Evolutionary conservation across 2,888 invertebrate species (phyloP).

Genomic region (Mongoloraphidia duomilia): DNA sequence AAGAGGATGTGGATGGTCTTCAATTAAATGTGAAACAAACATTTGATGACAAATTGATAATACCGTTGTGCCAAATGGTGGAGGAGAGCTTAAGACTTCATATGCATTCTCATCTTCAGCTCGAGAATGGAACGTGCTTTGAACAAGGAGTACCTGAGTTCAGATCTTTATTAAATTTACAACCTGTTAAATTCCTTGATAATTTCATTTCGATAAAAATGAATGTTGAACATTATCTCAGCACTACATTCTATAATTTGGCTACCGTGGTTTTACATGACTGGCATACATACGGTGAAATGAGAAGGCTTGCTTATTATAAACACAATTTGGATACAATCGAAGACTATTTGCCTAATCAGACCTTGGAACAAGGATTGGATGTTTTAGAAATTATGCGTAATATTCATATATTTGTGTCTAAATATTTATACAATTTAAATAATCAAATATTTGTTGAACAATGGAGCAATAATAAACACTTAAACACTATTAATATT

Average conservation of each 20-base stretch:
- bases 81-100: conserved; percentile 88
- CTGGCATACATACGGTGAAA: conserved; percentile 94
- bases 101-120: conserved; percentile 79
- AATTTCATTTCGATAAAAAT: conserved; percentile 49
- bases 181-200: conserved; percentile 39
- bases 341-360: conserved; percentile 90
- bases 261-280: conserved; percentile 95
- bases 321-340: conserved; percentile 69
- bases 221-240: conserved; percentile 76
- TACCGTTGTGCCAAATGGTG: conserved; percentile 68
- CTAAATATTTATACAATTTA: conserved; percentile 85
- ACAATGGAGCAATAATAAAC: conserved; percentile 78
- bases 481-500: conserved; percentile 89
- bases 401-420: conserved; percentile 88
- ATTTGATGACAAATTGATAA: conserved; percentile 42
- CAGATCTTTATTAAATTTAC: conserved; percentile 41
- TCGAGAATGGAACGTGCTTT: conserved; percentile 59
- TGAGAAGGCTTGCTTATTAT: conserved; percentile 81
- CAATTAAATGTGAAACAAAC: conserved; percentile 28
- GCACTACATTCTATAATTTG: conserved; percentile 90
- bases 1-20: conserved; percentile 27
- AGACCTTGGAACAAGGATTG: conserved; percentile 91
- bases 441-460: conserved; percentile 95
- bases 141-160: conserved; percentile 47
- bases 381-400: conserved; percentile 96